phyloP scores from a whole-genome alignment of 2,113 vertebrate species.

The Chelonoidis abingdonii region DNA sequence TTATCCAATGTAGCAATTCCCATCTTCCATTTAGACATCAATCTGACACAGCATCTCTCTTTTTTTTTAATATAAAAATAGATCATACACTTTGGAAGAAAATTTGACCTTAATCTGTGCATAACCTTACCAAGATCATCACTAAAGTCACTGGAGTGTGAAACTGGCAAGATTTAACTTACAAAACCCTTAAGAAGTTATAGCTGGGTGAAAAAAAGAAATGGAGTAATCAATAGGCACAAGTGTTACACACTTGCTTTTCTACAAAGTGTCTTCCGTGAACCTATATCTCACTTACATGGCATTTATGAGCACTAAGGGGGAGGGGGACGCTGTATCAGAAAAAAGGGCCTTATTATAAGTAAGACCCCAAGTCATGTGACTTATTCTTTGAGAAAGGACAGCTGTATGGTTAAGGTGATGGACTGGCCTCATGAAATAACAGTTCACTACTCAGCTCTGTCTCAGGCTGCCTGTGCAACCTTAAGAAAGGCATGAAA shows the following conservation, averaged over 20 bases:
- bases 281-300: too few relatives aligned
- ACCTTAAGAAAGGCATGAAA: background rate
- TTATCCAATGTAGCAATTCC: background rate
- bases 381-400: background rate
- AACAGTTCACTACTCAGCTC: background rate
- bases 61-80: background rate
- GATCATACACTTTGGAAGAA: background rate
- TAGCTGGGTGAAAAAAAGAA: background rate
- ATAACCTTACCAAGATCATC: background rate
- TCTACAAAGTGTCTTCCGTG: background rate
- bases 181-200: background rate
- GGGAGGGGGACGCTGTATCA: background rate
- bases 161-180: background rate
- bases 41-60: background rate
- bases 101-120: background rate
- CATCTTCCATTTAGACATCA: background rate
- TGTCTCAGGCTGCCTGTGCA: background rate
- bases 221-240: background rate
- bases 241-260: background rate
- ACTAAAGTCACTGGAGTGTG: background rate
- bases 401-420: background rate
- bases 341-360: background rate
- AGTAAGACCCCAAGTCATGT: background rate
- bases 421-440: background rate
- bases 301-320: background rate